phyloP scores from a whole-genome alignment of 1,140 invertebrate species.

The Ylistrum balloti region DNA sequence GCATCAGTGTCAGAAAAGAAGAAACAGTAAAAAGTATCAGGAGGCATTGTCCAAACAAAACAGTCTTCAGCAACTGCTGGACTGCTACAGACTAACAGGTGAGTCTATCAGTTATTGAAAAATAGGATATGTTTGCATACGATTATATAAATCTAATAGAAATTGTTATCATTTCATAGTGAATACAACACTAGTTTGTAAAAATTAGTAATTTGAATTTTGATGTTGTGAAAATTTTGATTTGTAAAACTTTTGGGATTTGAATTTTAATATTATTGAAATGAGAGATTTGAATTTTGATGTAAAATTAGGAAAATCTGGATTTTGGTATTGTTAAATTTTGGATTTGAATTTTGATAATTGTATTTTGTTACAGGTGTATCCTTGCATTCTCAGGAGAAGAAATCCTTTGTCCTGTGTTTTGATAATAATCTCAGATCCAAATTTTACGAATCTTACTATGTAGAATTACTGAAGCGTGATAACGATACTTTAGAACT shows the following conservation, averaged over 20 bases:
- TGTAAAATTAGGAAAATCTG: too few relatives aligned
- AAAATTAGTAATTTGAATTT: too few relatives aligned
- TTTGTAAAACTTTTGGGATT: too few relatives aligned
- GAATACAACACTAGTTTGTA: too few relatives aligned
- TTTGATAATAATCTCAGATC: constrained; percentile 47
- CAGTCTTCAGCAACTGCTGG: not conserved
- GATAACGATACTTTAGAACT: constrained; percentile 45
- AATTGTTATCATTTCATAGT: too few relatives aligned
- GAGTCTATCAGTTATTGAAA: too few relatives aligned
- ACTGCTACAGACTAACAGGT: constrained; percentile 9
- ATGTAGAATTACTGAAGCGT: constrained; percentile 42
- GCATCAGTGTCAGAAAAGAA: not conserved
- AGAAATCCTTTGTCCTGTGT: constrained; percentile 2
- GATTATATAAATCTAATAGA: too few relatives aligned
- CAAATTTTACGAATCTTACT: constrained; percentile 36
- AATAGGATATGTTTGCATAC: too few relatives aligned
- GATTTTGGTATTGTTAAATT: too few relatives aligned
- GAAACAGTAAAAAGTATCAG: not conserved
- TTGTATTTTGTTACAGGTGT: constrained; percentile 37
- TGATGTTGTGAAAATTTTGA: too few relatives aligned
- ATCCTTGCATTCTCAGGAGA: constrained; percentile 42
- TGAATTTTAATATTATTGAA: too few relatives aligned
- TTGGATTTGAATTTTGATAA: not conserved
- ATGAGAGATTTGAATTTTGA: too few relatives aligned
- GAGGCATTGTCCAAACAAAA: not conserved